Conservation (phyloP, 2,888 invertebrate species). For the Odontothrips loti region DNA sequence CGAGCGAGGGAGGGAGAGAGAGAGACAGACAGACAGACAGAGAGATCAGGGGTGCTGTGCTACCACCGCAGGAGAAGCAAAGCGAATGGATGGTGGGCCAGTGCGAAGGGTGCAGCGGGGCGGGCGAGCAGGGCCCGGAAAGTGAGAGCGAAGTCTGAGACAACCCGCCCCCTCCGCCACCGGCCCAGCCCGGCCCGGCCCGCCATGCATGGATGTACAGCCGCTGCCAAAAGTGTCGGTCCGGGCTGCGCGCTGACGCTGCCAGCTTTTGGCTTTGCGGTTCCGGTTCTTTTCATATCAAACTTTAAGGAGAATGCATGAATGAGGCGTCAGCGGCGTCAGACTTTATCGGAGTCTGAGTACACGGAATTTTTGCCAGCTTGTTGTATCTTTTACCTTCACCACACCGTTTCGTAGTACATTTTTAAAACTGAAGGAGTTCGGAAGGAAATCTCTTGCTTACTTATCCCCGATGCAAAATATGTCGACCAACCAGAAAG, state of each 20-base stretch:
- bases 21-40: conserved; percentile 28
- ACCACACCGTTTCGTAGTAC: no score
- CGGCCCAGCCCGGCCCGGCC: neutral
- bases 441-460: no score
- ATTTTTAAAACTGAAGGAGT: no score
- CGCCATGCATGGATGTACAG: neutral
- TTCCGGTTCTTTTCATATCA: no score
- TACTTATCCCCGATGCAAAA: no score
- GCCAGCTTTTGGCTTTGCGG: neutral
- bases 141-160: conserved; percentile 2
- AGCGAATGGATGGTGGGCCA: neutral
- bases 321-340: no score
- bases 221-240: neutral
- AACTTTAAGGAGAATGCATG: no score
- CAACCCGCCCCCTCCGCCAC: neutral
- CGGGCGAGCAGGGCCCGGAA: neutral
- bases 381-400: no score
- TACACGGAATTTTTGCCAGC: no score
- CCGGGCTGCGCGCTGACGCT: neutral
- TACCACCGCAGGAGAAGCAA: neutral
- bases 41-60: neutral
- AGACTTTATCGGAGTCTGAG: no score
- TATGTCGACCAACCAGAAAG: no score
- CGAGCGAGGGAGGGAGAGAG: conserved; percentile 27
- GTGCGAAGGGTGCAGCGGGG: neutral